Conservation (phyloP, 2,113 vertebrate species). For the Alexandromys fortis region DNA sequence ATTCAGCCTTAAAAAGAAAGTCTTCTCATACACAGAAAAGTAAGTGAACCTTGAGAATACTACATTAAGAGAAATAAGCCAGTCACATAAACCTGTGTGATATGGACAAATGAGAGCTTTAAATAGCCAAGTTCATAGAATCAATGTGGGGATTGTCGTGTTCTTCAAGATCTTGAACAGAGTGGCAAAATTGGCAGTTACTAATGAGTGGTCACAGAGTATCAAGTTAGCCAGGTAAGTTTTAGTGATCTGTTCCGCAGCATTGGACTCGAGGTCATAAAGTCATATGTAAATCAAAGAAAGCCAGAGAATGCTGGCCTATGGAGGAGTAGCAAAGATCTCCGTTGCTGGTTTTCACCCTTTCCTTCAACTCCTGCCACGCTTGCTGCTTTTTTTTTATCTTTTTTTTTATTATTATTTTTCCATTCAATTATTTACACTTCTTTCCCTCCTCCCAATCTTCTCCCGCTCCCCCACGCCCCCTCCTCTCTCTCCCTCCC, state of each 20-base stretch:
- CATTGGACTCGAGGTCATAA: neutral
- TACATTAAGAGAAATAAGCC: neutral
- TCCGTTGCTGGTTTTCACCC: neutral
- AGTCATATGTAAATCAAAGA: neutral
- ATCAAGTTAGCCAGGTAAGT: neutral
- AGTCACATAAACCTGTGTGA: neutral
- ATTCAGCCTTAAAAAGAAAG: neutral
- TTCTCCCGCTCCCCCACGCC: no score
- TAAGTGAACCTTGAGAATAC: neutral
- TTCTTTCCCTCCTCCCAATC: no score
- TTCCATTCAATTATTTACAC: no score
- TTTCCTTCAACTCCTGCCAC: neutral
- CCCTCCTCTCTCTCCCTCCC: no score
- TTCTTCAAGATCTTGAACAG: neutral
- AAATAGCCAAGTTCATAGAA: neutral
- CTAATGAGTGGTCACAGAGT: neutral
- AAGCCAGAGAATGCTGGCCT: neutral
- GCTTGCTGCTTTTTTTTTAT: neutral
- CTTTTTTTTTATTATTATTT: no score
- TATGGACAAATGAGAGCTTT: neutral
- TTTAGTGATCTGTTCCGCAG: neutral
- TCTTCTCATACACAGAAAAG: neutral
- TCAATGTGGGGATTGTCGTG: no score
- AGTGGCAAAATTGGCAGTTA: neutral
- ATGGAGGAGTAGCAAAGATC: neutral